Base-by-base conservation (phyloP, 1,140 invertebrate genomes). In the Eumaeus atala region DNA sequence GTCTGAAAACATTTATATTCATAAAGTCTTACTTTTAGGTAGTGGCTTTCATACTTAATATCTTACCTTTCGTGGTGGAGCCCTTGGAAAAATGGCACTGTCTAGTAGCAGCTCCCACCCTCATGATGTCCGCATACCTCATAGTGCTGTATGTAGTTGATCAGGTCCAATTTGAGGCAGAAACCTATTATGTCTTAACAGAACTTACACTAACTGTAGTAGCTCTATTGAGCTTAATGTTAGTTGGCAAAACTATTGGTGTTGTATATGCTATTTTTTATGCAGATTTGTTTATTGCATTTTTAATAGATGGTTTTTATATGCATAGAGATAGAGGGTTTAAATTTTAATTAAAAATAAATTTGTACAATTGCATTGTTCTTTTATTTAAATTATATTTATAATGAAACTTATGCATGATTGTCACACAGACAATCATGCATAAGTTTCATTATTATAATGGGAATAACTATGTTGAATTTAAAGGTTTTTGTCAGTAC, bases 121-220 rank as follows among this genome's bases (percentile, higher is more conserved):
- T 84, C 38, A 76, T 86, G 75, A 62, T 81, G 54, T 79, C 83
- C 28, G 49, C 62, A 10, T 67, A 66, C 47, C 54, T 83, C 6
- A 79, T 86, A 69, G 62, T 84, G 38, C 74, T 86, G 10, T 84
- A 86, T 63, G 37, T 82, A 28, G 75, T 85, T 36, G 80, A 84
- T 55, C 80, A 85, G 60, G 71, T 82, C 56, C 74, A 75, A 61
- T 70, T 67, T 63, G 77, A 84, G 66, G 74, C 74, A 48, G 78
- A 86, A 61, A 51, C 75, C 21, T 86, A 84, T 57, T 86, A 77
- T 60, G 58, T 77, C n/a, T 14, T 79, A 44, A 75, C 79, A 55
- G 71, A 84, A 67, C 50, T 77, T 0, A 34, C 58, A 5, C 7
- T 86, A 6, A 75, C 75, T n/a, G 1, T 70, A 10, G 9, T 74